Evolutionary conservation across 2,797 vertebrate species (phyloP).

Genomic region (Tokudaia muenninki): DNA sequence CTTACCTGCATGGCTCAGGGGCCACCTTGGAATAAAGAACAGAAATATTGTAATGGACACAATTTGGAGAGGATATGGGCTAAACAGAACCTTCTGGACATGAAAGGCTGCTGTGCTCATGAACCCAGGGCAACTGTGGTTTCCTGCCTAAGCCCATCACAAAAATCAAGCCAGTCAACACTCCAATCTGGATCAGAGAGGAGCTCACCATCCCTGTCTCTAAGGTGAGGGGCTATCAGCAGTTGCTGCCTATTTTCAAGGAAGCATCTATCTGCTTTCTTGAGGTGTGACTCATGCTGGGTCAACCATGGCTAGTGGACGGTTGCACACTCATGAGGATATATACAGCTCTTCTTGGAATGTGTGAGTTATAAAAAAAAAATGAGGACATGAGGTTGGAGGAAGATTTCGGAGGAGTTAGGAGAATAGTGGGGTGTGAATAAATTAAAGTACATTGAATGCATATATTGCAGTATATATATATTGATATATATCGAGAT

Average conservation of each 20-base stretch:
- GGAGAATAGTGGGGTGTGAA: not conserved
- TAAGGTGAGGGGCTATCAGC: not conserved
- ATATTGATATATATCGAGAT: too few relatives aligned
- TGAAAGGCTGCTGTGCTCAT: not conserved
- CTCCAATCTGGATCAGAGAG: not conserved
- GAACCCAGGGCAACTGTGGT: not conserved
- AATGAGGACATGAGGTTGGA: not conserved
- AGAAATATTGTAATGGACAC: not conserved
- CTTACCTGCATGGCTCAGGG: not conserved
- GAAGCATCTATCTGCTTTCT: not conserved
- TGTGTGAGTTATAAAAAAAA: not conserved
- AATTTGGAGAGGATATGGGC: not conserved
- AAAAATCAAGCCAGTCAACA: not conserved
- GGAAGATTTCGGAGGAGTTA: not conserved
- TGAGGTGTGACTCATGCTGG: not conserved
- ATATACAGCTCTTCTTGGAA: not conserved
- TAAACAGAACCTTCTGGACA: not conserved
- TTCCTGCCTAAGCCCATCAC: not conserved
- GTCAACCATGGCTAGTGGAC: not conserved
- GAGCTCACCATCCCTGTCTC: not conserved
- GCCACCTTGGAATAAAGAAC: not conserved
- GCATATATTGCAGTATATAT: too few relatives aligned
- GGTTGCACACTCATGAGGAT: not conserved
- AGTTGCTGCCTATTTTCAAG: not conserved
- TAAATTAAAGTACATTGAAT: not conserved